Evolutionary conservation across 1,140 invertebrate species (phyloP), one percentile per base, ranked within the genome.

Genomic region (Sesamia nonagrioides): DNA sequence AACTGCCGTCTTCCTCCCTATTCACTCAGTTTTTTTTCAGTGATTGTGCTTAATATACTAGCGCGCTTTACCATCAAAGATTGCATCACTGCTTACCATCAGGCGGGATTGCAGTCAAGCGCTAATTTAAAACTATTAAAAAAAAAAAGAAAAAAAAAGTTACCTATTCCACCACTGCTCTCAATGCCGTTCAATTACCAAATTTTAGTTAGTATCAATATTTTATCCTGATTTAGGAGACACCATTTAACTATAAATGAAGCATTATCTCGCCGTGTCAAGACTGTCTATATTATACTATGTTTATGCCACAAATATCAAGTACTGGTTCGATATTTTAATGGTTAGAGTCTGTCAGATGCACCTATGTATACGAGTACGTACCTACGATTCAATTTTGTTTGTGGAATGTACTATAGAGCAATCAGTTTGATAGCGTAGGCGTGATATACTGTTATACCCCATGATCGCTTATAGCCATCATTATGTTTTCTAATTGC

Each of bases 401-500:
- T 33, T 50, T 21, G 54, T 61, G 33, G 1, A 50, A 72, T 35
- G 35, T 61, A 76, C 78, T 76, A 83, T 83, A 63, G 71, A 77
- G 79, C 71, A 80, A 83, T 80, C 76, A 75, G 56, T 58, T 56
- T 58, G 37, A 58, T 60, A 40, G 48, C 37, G 82, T 82, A 61
- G 82, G 80, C 74, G 80, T 79, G 69, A 75, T 69, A 68, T 79
- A 80, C 60, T 33, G 42, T 21, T 56, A 58, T 58, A 60, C 27
- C n/a, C 68, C 45, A 42, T 63, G 42, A 73, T 72, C 11, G 18
- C 66, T 73, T 60, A 77, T 63, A 52, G 61, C 72, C 75, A 79
- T 75, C 71, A 75, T 79, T 79, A 79, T 74, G 48, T 79, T 75
- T 71, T 75, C 71, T 79, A 79, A 79, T 79, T 79, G 78, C 72